Conservation (phyloP, 37 sponge, comb jelly and placozoan species). For the Diacarnus erythraeanus region DNA sequence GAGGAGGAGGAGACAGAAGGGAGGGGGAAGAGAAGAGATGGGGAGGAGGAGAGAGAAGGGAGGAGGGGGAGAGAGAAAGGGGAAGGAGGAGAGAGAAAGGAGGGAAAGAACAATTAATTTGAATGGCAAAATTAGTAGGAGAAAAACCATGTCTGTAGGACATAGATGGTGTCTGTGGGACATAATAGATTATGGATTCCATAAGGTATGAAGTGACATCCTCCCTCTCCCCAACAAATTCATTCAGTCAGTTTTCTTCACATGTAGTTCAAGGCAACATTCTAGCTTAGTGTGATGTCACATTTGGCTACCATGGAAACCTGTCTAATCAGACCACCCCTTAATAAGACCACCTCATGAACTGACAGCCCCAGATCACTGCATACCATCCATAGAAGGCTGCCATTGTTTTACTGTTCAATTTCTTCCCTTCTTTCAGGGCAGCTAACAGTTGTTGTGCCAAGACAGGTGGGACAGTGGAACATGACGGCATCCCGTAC, state of each 20-base stretch:
- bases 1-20: too few species aligned
- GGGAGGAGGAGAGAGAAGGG: not conserved
- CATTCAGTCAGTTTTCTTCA: too few species aligned
- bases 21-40: not conserved
- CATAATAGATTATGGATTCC: too few species aligned
- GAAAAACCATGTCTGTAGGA: too few species aligned
- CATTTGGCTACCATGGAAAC: too few species aligned
- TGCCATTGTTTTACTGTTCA: constrained; percentile 46
- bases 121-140: not conserved
- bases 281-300: too few species aligned
- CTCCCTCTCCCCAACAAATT: too few species aligned
- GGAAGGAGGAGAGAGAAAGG: not conserved
- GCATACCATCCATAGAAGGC: constrained; percentile 62
- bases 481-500: constrained; percentile 40
- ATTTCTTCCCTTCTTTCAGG: constrained; percentile 34
- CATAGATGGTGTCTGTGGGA: too few species aligned
- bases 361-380: too few species aligned
- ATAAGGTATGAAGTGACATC: not conserved
- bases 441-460: constrained; percentile 39
- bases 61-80: not conserved
- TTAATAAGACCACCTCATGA: too few species aligned
- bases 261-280: too few species aligned
- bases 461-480: constrained; percentile 33
- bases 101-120: not conserved
- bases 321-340: too few species aligned